These are phyloP conservation scores for Chinchilla lanigera DNA, from an alignment of 2,113 vertebrate species.

Conservation along the genomic window DNA sequence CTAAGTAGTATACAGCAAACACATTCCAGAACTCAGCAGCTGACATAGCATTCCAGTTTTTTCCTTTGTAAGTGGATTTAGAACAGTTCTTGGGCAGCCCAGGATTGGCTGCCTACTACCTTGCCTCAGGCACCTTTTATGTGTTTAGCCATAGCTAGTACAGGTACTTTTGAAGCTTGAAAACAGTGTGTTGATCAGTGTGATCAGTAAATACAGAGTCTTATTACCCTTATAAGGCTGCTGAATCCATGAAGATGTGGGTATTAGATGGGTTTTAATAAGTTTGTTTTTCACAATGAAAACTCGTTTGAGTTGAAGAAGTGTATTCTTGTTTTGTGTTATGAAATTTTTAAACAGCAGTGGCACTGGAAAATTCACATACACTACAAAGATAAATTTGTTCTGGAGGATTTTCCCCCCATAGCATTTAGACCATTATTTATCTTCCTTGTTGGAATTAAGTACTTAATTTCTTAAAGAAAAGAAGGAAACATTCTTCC, in stretches of 20 bases:
- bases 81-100: background rate
- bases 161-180: background rate
- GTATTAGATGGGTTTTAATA: background rate
- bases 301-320: slow-evolving; percentile 27
- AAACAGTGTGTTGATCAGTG: background rate
- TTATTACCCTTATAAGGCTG: background rate
- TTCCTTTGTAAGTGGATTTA: slow-evolving; percentile 38
- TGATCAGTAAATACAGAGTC: background rate
- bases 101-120: background rate
- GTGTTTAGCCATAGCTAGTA: background rate
- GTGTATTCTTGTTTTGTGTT: background rate
- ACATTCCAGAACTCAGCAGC: background rate
- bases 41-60: background rate
- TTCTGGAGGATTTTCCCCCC: background rate
- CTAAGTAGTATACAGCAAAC: background rate
- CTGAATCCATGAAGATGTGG: background rate
- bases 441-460: background rate
- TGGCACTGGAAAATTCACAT: background rate
- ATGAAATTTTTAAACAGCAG: background rate
- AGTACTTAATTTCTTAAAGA: background rate
- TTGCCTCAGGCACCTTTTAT: background rate
- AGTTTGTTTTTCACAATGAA: slow-evolving; percentile 29
- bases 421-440: background rate
- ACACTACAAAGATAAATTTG: background rate
- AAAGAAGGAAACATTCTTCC: background rate